Evolutionary conservation across 35 echinoderm and acorn worm species (phyloP), one percentile per base, ranked within the genome.

Genomic region (Eucidaris tribuloides): DNA sequence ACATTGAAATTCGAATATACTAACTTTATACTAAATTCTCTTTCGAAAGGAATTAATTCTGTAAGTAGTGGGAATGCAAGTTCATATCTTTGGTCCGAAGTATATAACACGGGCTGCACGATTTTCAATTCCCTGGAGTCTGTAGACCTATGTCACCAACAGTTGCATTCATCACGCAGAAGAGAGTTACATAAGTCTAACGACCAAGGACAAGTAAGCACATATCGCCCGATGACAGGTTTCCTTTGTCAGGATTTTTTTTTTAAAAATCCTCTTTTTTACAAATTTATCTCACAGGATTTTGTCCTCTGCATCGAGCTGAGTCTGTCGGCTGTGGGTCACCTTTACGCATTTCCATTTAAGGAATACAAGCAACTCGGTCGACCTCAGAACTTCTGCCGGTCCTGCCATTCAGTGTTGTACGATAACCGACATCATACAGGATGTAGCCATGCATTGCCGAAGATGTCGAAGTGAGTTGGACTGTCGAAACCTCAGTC

Each of bases 291-390:
- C 52, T 49, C n/a, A 58, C 25, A 80, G 85, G 78, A 81, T 80
- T 88, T 79, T 40, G 60, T 54, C 5, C 30, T 88, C 4, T 43
- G 74, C 29, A 33, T 88, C n/a, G 85, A 88, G 24, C 79, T 88
- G 76, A 62, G 74, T 2, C 25, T 88, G 7, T 57, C 78, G 6
- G 71, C 85, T 18, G 59, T 81, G 18, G 76, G 77, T 65, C 85
- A 88, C 43, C 77, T 88, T 1, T 88, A 88, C 42, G 85, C 77
- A 24, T 88, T 70, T 45, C 77, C 40, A 28, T 77, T 80, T 60
- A 80, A 48, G 43, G 32, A 55, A 65, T 88, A 81, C 85, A 88
- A 80, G 58, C 40, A 62, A 13, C 23, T 1, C 20, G 58, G 41
- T 20, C 38, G 37, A 44, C 85, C 76, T 13, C 40, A 42, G 28